A percentile compares a stretch with the other conserved stretches of the same genome.
Conservation (phyloP, 1,140 invertebrate genomes). For the Drosophila sproati region DNA sequence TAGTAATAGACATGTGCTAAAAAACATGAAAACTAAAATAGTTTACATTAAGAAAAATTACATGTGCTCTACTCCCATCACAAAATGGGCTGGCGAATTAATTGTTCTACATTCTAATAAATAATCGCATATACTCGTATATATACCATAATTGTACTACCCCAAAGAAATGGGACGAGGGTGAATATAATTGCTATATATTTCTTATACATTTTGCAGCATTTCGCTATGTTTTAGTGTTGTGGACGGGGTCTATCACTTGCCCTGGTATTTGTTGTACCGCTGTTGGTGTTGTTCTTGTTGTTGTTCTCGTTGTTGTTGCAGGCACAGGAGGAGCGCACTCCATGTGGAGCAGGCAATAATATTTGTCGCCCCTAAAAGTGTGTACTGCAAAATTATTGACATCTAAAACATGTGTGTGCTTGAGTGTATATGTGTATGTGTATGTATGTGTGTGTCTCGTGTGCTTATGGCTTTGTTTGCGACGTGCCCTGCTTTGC, state of each 20-base stretch:
- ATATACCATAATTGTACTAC: neutral
- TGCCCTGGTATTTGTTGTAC: neutral
- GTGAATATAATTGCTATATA: conserved; percentile 44
- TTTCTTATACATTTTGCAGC: conserved; percentile 52
- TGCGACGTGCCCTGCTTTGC: conserved; percentile 77
- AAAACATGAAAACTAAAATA: neutral
- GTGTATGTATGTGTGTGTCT: conserved; percentile 35
- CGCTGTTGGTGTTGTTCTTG: neutral
- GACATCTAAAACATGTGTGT: conserved; percentile 63
- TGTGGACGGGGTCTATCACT: conserved; percentile 18
- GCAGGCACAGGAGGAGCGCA: conserved; percentile 27
- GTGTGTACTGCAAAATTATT: conserved; percentile 69
- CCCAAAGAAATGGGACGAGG: neutral
- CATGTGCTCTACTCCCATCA: too few relatives aligned
- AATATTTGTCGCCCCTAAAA: conserved; percentile 52
- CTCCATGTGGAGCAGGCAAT: conserved; percentile 43
- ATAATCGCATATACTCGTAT: too few relatives aligned
- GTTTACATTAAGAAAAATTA: neutral
- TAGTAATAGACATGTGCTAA: neutral
- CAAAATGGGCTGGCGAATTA: too few relatives aligned
- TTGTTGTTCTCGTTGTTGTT: conserved; percentile 34
- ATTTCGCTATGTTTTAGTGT: conserved; percentile 40
- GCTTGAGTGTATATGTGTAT: conserved; percentile 35
- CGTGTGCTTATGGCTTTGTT: conserved; percentile 72
- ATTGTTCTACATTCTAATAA: too few relatives aligned